Percentiles rank a stretch among this genome's conserved stretches.
Evolutionary conservation across 2,113 vertebrate species (phyloP).

Genomic region (Equus przewalskii): DNA sequence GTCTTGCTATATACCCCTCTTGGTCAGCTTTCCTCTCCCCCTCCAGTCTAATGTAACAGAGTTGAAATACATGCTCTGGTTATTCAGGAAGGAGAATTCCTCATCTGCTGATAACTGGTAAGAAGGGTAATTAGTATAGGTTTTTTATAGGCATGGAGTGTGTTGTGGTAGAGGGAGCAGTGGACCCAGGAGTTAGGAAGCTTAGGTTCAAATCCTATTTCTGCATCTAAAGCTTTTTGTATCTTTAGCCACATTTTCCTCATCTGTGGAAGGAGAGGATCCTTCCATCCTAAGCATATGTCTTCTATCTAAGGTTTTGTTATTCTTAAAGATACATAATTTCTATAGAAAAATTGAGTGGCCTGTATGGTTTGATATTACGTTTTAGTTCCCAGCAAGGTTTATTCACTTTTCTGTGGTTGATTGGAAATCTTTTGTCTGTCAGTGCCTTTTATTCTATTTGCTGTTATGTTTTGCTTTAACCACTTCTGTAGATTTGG

Average conservation of each 20-base stretch:
- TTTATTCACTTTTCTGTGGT: constrained; percentile 14
- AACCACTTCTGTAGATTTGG: constrained; percentile 40
- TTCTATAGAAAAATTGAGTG: neutral
- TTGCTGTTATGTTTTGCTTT: constrained; percentile 37
- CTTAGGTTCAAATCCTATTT: constrained; percentile 20
- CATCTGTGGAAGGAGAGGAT: neutral
- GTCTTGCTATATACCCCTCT: neutral
- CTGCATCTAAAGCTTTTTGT: constrained; percentile 13
- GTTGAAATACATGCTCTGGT: neutral
- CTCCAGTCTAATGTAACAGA: neutral
- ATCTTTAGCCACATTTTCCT: neutral
- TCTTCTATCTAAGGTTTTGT: neutral
- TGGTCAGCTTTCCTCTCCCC: neutral
- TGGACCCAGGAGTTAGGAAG: neutral
- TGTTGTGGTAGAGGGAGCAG: neutral
- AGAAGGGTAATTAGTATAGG: constrained; percentile 35
- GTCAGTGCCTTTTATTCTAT: neutral
- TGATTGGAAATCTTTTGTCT: constrained; percentile 43
- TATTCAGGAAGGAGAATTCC: neutral
- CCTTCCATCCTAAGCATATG: neutral
- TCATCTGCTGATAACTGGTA: neutral
- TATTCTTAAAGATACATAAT: neutral
- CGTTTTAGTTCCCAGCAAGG: constrained; percentile 10
- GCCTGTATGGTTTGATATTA: neutral
- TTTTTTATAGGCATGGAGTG: neutral